Evolutionary conservation across 1,140 invertebrate genomes (phyloP), one percentile per base, ranked within the genome.

Genomic region (Calliphora vicina): DNA sequence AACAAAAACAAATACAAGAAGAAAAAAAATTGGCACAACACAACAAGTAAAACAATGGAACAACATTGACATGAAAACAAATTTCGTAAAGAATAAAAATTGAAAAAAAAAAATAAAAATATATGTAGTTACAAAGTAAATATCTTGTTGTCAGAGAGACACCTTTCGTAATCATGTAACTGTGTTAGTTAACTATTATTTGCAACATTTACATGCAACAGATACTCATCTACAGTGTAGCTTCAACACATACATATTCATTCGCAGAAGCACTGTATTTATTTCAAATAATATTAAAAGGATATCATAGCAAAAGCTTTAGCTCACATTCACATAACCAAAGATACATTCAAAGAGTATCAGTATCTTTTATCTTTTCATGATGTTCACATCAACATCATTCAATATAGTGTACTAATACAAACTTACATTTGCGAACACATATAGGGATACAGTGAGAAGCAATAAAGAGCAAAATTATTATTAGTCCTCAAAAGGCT

Each of bases 141-240:
- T 50, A n/a, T 50, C 15, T 50, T 50, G 45, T 50, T 50, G 10
- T 9, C 17, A 67, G 6, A 67, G 6, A 10, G n/a, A 67, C 61
- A 67, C 61, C 61, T 67, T 67, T 67, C n/a, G 61, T 67, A 23
- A 23, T 67, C 61, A 67, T 67, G 61, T 67, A 67, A 67, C 61
- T 67, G 61, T 67, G 23, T 67, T 67, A 23, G 61, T 67, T 67
- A 67, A 67, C 61, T 67, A 23, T 20, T 57, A 35, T 35, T 35
- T 23, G 50, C 12, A 61, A 61, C 50, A 61, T 17, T 13, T n/a
- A n/a, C n/a, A n/a, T 35, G 35, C 5, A 35, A 35, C 10, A 25
- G n/a, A 67, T 50, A 45, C 43, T 6, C 4, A 67, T 4, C 20
- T 67, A 29, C 29, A n/a, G n/a, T n/a, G 57, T 23, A 67, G n/a